Percentiles rank a stretch among this genome's conserved stretches.
Conservation (phyloP, 2,888 invertebrate species). For the Brachypalpus laphriformis region DNA sequence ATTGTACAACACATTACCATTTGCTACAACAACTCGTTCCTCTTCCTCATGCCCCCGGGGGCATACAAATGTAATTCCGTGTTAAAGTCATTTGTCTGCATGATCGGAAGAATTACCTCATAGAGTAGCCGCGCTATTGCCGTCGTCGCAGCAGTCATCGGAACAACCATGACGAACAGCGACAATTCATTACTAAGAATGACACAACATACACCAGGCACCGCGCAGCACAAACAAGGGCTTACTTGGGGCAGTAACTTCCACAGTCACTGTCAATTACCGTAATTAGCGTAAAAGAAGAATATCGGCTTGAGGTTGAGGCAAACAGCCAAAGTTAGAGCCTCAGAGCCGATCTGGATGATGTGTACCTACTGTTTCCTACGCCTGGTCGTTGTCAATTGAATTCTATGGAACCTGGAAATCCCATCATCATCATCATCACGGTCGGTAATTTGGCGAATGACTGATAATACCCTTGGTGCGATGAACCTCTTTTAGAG, state of each 20-base stretch:
- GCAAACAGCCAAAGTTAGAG: background rate
- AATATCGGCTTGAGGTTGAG: constrained; percentile 35
- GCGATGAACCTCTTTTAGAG: constrained; percentile 58
- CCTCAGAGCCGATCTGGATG: background rate
- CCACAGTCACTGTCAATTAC: constrained; percentile 69
- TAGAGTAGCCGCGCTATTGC: constrained; percentile 15
- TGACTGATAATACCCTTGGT: constrained; percentile 60
- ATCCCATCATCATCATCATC: constrained; percentile 41
- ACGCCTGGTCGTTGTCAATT: constrained; percentile 50
- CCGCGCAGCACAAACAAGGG: constrained; percentile 41
- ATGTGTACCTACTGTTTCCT: background rate
- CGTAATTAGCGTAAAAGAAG: constrained; percentile 65
- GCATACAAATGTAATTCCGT: constrained; percentile 35
- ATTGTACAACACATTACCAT: constrained; percentile 34
- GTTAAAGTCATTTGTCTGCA: constrained; percentile 67
- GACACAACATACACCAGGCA: constrained; percentile 55
- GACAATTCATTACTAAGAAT: constrained; percentile 70
- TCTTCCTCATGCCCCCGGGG: background rate
- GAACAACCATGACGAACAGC: constrained; percentile 59
- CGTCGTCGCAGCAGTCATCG: constrained; percentile 11
- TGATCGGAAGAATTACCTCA: constrained; percentile 54
- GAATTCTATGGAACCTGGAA: constrained; percentile 35
- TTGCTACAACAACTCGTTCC: constrained; percentile 15
- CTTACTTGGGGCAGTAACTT: constrained; percentile 39
- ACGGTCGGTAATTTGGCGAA: constrained; percentile 63